Conservation (phyloP, 2,888 invertebrate species). For the Drosophila robusta region DNA sequence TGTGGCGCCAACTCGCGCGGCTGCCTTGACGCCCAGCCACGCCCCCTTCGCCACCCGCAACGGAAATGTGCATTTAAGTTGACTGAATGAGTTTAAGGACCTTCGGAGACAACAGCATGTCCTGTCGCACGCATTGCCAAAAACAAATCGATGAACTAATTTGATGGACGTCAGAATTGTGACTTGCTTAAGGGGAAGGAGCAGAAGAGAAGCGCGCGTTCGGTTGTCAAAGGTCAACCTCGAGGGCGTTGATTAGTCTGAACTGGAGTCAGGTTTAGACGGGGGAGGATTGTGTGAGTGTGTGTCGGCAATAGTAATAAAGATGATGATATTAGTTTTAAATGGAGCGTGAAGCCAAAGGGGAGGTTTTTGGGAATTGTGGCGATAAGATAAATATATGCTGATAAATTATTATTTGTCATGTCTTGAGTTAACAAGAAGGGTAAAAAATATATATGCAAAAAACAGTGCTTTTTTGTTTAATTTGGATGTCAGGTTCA, state of each 20-base stretch:
- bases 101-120: conserved; percentile 39
- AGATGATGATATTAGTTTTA: conserved; percentile 13
- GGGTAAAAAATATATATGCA: not conserved
- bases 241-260: conserved; percentile 45
- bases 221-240: conserved; percentile 67
- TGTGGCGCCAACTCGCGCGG: conserved; percentile 49
- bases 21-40: not conserved
- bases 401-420: conserved; percentile 15
- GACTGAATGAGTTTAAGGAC: conserved; percentile 53
- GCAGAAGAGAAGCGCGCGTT: conserved; percentile 32
- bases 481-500: too few species aligned
- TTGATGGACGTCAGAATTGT: conserved; percentile 54
- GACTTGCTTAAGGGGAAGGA: not conserved
- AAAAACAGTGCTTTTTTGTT: too few species aligned
- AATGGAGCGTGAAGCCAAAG: conserved; percentile 4
- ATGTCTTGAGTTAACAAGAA: not conserved
- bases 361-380: not conserved
- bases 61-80: conserved; percentile 53
- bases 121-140: conserved; percentile 25
- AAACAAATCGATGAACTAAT: conserved; percentile 47
- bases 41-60: not conserved
- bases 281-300: conserved; percentile 11
- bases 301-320: conserved; percentile 12
- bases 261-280: conserved; percentile 2
- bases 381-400: conserved; percentile 2